A percentile compares a stretch with the other conserved stretches of the same genome.
Evolutionary conservation across 2,113 vertebrate genomes (phyloP).

Genomic region (Protobothrops mucrosquamatus): DNA sequence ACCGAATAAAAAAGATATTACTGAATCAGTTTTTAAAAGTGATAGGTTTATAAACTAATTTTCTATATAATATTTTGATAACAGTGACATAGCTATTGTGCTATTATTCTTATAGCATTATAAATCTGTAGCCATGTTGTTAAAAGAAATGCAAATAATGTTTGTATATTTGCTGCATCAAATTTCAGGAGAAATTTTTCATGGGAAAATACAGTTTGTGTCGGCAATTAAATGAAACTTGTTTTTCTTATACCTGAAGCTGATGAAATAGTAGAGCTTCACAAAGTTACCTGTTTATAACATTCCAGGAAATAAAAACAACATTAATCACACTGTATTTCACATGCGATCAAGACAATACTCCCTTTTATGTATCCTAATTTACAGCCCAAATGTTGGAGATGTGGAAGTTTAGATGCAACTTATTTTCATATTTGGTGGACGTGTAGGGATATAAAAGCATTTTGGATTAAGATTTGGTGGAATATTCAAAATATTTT

Average conservation of each 20-base stretch:
- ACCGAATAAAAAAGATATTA: not conserved
- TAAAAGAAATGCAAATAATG: not conserved
- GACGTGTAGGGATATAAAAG: no score
- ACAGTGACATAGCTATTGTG: not conserved
- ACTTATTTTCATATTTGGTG: no score
- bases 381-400: no score
- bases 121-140: not conserved
- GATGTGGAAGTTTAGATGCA: no score
- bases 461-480: no score
- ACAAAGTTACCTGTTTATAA: constrained; percentile 20
- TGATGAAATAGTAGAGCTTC: not conserved
- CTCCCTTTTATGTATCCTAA: not conserved
- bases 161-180: not conserved
- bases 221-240: not conserved
- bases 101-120: not conserved
- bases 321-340: not conserved
- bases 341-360: not conserved
- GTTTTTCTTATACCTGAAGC: not conserved
- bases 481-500: no score
- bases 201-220: not conserved
- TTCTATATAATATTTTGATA: not conserved
- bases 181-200: not conserved
- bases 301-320: not conserved
- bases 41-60: not conserved
- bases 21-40: not conserved